Conservation (phyloP, 64 coral and sea anemone genomes). For the Astreopora myriophthalma region DNA sequence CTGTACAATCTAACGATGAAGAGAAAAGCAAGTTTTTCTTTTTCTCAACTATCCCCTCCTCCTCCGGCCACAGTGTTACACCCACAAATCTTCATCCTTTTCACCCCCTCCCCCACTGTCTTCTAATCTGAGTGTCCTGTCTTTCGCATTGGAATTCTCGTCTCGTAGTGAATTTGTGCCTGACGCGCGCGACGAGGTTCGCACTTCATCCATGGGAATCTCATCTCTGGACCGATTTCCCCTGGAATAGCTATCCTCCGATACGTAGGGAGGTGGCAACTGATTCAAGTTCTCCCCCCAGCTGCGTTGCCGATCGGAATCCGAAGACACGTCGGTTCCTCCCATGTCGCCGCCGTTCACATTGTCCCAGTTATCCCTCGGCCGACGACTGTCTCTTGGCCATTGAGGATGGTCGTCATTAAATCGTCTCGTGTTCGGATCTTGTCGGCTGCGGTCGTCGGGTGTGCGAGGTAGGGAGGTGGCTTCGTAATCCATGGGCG, state of each 20-base stretch:
- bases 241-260: constrained; percentile 35
- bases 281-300: constrained; percentile 73
- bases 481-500: constrained; percentile 82
- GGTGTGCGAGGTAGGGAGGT: constrained; percentile 70
- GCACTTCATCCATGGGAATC: constrained; percentile 8
- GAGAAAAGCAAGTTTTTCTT: neutral
- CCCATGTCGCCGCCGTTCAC: constrained; percentile 25
- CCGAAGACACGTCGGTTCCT: constrained; percentile 29
- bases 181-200: neutral
- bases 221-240: constrained; percentile 30
- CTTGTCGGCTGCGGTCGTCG: neutral
- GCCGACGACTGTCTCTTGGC: neutral
- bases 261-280: constrained; percentile 62
- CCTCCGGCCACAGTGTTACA: neutral
- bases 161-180: constrained; percentile 7
- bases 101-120: constrained; percentile 45
- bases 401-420: neutral
- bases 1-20: neutral
- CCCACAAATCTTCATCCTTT: constrained; percentile 30
- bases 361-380: constrained; percentile 16
- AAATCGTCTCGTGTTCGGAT: neutral
- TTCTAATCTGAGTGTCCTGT: constrained; percentile 19
- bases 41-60: neutral
- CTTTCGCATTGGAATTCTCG: constrained; percentile 9
- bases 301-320: constrained; percentile 39